Percentiles rank a stretch among this genome's conserved stretches.
Conservation (phyloP, 2,113 vertebrate genomes). For the Forbesichthys papilliferus region DNA sequence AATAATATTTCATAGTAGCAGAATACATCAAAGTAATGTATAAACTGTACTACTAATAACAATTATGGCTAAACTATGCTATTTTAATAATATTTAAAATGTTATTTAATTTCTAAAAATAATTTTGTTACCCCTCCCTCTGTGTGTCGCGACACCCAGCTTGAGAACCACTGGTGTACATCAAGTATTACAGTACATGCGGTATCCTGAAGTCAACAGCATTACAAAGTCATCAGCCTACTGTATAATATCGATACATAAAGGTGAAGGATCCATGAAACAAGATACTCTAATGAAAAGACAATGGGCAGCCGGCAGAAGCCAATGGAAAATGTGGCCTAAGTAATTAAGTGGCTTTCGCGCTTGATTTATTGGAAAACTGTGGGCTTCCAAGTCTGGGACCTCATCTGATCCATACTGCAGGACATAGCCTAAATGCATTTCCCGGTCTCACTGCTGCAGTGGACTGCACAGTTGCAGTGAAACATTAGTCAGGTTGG, state of each 20-base stretch:
- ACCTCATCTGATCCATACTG: constrained; percentile 43
- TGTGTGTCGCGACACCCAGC: too few species aligned
- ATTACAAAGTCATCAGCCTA: too few species aligned
- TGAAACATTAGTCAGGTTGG: constrained; percentile 30
- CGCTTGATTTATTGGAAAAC: constrained; percentile 40
- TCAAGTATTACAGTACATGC: too few species aligned
- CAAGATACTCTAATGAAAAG: constrained; percentile 24
- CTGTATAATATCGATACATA: constrained; percentile 10
- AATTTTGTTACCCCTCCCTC: too few species aligned
- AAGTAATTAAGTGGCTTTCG: constrained; percentile 46
- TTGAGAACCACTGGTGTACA: too few species aligned
- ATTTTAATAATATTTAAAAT: too few species aligned
- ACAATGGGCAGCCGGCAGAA: constrained; percentile 29
- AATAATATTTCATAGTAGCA: too few species aligned
- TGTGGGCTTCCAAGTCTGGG: constrained; percentile 5
- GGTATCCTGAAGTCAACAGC: too few species aligned
- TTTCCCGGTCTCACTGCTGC: constrained; percentile 25
- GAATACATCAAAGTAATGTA: too few species aligned
- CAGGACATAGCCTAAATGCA: constrained; percentile 36
- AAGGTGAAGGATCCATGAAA: constrained; percentile 13
- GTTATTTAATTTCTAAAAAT: too few species aligned
- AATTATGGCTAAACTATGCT: too few species aligned
- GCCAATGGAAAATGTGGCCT: constrained; percentile 32
- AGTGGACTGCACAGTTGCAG: constrained; percentile 9
- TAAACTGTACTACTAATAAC: too few species aligned